phyloP scores from a whole-genome alignment of 2,888 invertebrate species.

The Nephrotoma flavescens region DNA sequence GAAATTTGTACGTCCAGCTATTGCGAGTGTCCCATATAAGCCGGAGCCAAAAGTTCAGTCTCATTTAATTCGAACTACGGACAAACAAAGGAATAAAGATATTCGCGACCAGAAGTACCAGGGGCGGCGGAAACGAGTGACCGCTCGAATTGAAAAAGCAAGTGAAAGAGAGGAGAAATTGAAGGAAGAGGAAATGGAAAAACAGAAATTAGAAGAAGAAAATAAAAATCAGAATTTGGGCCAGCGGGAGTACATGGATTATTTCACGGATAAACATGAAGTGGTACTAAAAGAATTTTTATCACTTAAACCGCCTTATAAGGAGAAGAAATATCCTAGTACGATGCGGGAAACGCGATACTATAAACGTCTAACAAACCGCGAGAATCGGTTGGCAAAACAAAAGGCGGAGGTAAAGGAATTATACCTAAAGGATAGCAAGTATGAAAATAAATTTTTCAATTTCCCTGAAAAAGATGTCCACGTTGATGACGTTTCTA shows the following conservation, averaged over 20 bases:
- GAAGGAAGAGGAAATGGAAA: background rate
- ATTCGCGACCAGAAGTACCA: background rate
- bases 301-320: conserved; percentile 1
- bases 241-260: conserved; percentile 5
- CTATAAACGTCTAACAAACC: conserved; percentile 19
- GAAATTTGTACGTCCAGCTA: background rate
- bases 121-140: background rate
- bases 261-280: conserved; percentile 6
- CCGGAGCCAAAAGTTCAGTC: conserved; percentile 11
- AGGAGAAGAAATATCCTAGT: conserved; percentile 19
- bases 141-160: background rate
- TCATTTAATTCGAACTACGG: conserved; percentile 19
- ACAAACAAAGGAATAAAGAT: conserved; percentile 15
- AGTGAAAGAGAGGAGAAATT: background rate
- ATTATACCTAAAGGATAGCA: conserved; percentile 16
- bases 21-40: background rate
- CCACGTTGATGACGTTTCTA: conserved; percentile 14
- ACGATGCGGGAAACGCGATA: conserved; percentile 21
- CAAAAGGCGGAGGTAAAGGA: conserved; percentile 20
- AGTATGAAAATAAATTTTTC: conserved; percentile 14
- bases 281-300: conserved; percentile 7
- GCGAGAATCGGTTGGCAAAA: conserved; percentile 18
- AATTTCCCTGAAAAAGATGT: conserved; percentile 13
- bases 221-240: conserved; percentile 2
- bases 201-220: conserved; percentile 4